These are phyloP conservation scores for Patella caerulea DNA, from an alignment of 2,888 invertebrate genomes.

Conservation along the genomic window DNA sequence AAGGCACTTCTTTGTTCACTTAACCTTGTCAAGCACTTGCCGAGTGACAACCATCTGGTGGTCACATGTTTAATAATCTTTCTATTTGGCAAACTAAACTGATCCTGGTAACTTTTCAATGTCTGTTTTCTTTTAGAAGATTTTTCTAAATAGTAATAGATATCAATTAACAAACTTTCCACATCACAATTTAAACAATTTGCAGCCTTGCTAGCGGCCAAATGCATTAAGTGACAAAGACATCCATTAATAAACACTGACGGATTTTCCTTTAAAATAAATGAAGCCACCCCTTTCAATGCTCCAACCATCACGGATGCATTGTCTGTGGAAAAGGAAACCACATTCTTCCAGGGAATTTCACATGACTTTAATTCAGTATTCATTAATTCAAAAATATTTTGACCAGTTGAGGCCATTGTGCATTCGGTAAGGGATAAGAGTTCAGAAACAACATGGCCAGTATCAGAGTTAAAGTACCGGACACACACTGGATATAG, in stretches of 20 bases:
- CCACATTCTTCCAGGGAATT: no score
- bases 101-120: slow-evolving; percentile 15
- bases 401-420: no score
- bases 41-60: slow-evolving; percentile 25
- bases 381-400: no score
- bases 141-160: slow-evolving; percentile 26
- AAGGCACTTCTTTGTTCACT: slow-evolving; percentile 26
- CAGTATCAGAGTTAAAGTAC: no score
- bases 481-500: no score
- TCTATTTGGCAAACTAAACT: neutral
- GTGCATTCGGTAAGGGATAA: no score
- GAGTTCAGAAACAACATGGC: no score
- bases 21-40: slow-evolving; percentile 20
- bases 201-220: slow-evolving; percentile 14
- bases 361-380: no score
- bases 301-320: neutral
- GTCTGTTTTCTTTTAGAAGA: neutral
- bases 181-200: slow-evolving; percentile 3
- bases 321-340: neutral
- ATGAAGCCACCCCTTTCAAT: neutral
- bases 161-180: slow-evolving; percentile 6
- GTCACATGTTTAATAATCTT: slow-evolving; percentile 20
- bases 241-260: neutral
- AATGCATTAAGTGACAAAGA: neutral
- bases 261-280: neutral